phyloP scores from a whole-genome alignment of 2,113 vertebrate genomes.

The Phocoena phocoena region DNA sequence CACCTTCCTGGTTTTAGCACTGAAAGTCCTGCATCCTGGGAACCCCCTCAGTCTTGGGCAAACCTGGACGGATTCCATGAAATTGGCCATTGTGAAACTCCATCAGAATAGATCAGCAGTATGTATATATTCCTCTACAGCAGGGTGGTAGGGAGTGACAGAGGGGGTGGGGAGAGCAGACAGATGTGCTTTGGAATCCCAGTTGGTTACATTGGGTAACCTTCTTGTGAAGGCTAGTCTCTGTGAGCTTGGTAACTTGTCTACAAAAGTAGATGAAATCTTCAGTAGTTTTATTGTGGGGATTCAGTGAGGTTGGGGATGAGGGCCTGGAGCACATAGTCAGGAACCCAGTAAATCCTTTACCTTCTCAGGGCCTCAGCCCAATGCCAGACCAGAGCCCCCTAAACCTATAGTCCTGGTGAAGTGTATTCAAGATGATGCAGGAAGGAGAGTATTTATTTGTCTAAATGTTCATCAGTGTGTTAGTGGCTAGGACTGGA shows the following conservation, averaged over 20 bases:
- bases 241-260: not conserved
- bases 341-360: not conserved
- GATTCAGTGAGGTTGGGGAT: not conserved
- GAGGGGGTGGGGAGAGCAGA: not conserved
- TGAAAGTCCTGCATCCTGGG: not conserved
- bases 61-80: not conserved
- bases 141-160: no score
- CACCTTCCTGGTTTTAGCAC: not conserved
- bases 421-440: not conserved
- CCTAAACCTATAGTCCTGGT: not conserved
- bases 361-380: not conserved
- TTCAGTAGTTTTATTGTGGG: not conserved
- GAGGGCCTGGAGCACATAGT: not conserved
- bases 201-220: accelerated
- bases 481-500: not conserved
- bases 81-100: not conserved
- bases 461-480: not conserved
- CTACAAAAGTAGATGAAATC: not conserved
- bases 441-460: not conserved
- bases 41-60: not conserved
- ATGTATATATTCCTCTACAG: not conserved
- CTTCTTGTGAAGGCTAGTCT: not conserved
- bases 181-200: not conserved
- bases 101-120: not conserved
- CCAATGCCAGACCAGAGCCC: not conserved